Conservation (phyloP, 2,797 vertebrate genomes). For the Nannoperca obscura region DNA sequence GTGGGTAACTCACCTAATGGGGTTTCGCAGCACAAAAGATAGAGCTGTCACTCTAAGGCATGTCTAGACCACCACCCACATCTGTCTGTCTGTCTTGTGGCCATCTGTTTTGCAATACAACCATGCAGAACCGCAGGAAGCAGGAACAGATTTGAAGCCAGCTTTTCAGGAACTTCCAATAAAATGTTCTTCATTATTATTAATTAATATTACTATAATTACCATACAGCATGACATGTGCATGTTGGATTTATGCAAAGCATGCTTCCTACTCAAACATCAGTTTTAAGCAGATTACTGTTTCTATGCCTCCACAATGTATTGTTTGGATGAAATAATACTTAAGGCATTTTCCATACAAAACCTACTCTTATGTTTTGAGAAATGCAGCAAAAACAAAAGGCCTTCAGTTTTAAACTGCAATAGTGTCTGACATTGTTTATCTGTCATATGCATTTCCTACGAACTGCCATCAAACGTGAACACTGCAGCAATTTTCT, state of each 20-base stretch:
- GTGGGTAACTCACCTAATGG: conserved; percentile 43
- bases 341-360: background rate
- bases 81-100: conserved; percentile 59
- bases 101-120: conserved; percentile 56
- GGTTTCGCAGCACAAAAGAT: conserved; percentile 45
- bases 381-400: conserved; percentile 23
- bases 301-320: conserved; percentile 27
- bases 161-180: conserved; percentile 43
- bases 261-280: conserved; percentile 55
- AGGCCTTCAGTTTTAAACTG: conserved; percentile 11
- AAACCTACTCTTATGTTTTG: conserved; percentile 25
- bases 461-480: conserved; percentile 24
- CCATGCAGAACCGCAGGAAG: conserved; percentile 33
- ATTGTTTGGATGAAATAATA: conserved; percentile 56
- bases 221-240: conserved; percentile 43
- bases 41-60: conserved; percentile 51
- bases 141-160: conserved; percentile 44
- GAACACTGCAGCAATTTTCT: conserved; percentile 26
- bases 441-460: conserved; percentile 26
- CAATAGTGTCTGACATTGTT: conserved; percentile 33
- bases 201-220: conserved; percentile 57
- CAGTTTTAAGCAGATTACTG: conserved; percentile 50
- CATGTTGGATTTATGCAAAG: conserved; percentile 59
- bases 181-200: conserved; percentile 54
- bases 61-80: conserved; percentile 61